Evolutionary conservation across 2,113 vertebrate species (phyloP), one percentile per base, ranked within the genome.

Genomic region (Hippocampus comes): DNA sequence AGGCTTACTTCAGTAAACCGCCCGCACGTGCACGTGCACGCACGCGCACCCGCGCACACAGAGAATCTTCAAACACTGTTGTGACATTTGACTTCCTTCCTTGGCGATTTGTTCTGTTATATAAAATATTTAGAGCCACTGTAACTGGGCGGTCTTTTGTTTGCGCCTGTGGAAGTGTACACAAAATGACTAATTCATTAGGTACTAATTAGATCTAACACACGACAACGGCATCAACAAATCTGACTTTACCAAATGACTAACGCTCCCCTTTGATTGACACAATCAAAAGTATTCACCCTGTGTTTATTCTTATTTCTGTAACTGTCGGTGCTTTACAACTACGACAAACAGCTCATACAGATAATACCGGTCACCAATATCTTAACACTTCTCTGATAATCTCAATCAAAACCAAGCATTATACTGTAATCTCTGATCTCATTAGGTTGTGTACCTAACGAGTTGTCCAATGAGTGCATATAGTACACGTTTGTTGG

Each of bases 51-150:
- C 30, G 15, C 59, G 71, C 25, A 67, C 46, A 30, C 23, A 23
- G 34, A 38, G 34, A 5, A 66, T 68, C 64, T 27, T 81, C 71
- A 63, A 49, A 61, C 67, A 79, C 63, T 74, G 80, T 72, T 14
- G 72, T 88, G 87, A 90, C 89, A 91, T 91, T 91, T 91, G 77
- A 90, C 78, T 81, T 7, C 78, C 90, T 91, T 90, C 89, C 87
- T 84, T 89, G 87, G 87, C 83, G 80, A 91, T 87, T 87, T 89
- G 88, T 89, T 89, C 89, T 8, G 17, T 30, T 9, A 18, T 20
- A 17, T 61, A 82, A 76, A 92, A 81, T 85, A 74, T 91, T 92
- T 89, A 89, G 87, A 88, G 78, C 72, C 38, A 51, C 70, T 75
- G 84, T 85, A 74, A 78, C 85, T 75, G 63, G 83, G 84, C 86